phyloP scores from a whole-genome alignment of 2,113 vertebrate genomes.

The Variabilichromis moorii region DNA sequence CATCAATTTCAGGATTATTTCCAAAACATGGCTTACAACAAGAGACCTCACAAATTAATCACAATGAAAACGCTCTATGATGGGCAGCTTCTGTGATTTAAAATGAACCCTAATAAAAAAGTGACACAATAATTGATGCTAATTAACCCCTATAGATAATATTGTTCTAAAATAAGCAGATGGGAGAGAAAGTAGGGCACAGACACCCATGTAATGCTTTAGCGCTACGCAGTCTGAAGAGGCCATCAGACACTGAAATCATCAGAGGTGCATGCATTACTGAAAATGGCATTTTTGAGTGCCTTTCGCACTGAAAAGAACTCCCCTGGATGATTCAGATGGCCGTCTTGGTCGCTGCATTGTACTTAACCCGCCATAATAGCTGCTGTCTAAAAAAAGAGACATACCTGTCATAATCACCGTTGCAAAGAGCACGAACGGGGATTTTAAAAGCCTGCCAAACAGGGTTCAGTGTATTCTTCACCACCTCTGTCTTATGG shows the following conservation, averaged over 20 bases:
- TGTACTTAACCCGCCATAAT: background rate
- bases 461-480: constrained; percentile 88
- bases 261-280: background rate
- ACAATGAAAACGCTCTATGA: background rate
- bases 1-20: background rate
- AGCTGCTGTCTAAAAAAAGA: background rate
- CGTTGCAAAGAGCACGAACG: constrained; percentile 87
- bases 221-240: background rate
- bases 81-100: background rate
- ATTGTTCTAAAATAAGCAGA: background rate
- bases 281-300: background rate
- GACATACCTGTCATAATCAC: constrained; percentile 84
- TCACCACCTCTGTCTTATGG: constrained; percentile 90
- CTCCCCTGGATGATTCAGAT: background rate
- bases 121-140: background rate
- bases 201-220: background rate
- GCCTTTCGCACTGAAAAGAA: background rate
- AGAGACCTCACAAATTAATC: background rate
- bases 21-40: background rate
- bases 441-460: constrained; percentile 92
- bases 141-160: background rate
- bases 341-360: background rate
- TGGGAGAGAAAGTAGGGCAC: background rate
- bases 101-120: background rate
- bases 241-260: background rate